phyloP scores from a whole-genome alignment of 2,888 invertebrate species.

The Parasteatoda lunata region DNA sequence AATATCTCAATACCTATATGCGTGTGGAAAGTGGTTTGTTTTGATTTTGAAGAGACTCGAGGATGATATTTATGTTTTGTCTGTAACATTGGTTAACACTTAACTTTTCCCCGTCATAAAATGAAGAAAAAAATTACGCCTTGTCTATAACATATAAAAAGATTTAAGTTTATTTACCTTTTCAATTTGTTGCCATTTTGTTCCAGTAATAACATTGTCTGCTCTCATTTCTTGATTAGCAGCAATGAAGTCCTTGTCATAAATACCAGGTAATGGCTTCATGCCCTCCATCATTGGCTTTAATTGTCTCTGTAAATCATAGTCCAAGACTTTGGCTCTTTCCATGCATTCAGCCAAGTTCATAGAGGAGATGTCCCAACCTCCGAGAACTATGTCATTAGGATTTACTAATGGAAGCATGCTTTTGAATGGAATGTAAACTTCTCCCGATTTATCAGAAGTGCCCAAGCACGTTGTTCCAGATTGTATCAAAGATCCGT shows the following conservation, averaged over 20 bases:
- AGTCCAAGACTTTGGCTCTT: conserved; percentile 89
- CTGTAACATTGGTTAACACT: no score
- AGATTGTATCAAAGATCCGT: conserved; percentile 92
- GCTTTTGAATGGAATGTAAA: conserved; percentile 86
- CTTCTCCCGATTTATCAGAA: conserved; percentile 77
- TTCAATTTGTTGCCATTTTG: conserved; percentile 81
- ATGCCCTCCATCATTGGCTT: conserved; percentile 81
- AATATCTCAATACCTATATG: no score
- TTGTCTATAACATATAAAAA: no score
- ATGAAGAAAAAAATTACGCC: no score
- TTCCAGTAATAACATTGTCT: conserved; percentile 84
- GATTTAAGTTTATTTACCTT: conserved; percentile 78
- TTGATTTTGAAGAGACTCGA: no score
- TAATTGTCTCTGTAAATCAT: conserved; percentile 85
- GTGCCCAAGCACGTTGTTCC: conserved; percentile 89
- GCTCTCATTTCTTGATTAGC: conserved; percentile 92
- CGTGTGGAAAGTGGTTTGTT: no score
- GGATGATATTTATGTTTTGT: no score
- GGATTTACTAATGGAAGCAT: conserved; percentile 92
- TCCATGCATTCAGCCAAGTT: conserved; percentile 91
- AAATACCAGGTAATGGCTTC: conserved; percentile 90
- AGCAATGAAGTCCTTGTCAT: conserved; percentile 94
- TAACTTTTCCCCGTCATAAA: no score
- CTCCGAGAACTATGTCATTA: conserved; percentile 89
- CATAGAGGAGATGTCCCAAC: conserved; percentile 79